Evolutionary conservation across 92 coral and sea anemone species (phyloP).

Genomic region (Virgularia gustaviana): DNA sequence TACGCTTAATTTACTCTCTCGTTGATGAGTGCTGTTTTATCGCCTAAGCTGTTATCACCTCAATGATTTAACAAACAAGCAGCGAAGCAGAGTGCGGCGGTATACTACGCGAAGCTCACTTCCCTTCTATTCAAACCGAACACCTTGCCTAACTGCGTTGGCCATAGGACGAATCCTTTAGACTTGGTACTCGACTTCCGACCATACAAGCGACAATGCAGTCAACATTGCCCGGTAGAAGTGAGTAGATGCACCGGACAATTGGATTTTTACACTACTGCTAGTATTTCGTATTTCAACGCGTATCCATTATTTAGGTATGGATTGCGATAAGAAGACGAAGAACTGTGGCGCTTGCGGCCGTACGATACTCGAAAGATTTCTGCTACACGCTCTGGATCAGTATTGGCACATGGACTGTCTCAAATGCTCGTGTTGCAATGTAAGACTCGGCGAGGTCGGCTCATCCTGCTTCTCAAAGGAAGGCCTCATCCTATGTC

Average conservation of each 20-base stretch:
- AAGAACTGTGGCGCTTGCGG: slow-evolving; percentile 91
- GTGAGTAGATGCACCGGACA: too few species aligned
- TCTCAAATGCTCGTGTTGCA: slow-evolving; percentile 93
- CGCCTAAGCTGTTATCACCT: slow-evolving; percentile 25
- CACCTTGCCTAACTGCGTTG: too few species aligned
- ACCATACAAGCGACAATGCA: slow-evolving; percentile 3
- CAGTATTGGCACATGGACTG: slow-evolving; percentile 98
- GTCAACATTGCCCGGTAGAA: not conserved
- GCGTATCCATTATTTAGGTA: slow-evolving; percentile 23
- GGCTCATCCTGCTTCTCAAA: slow-evolving; percentile 92
- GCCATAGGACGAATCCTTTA: too few species aligned
- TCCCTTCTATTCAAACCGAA: too few species aligned
- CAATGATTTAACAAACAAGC: slow-evolving; percentile 29
- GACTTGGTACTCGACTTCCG: too few species aligned
- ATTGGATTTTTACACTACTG: too few species aligned
- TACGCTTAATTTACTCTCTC: slow-evolving; percentile 25
- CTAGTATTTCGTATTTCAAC: too few species aligned
- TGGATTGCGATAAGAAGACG: slow-evolving; percentile 43
- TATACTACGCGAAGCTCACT: too few species aligned
- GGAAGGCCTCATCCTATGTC: slow-evolving; percentile 95
- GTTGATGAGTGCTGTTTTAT: slow-evolving; percentile 30
- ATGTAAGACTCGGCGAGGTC: slow-evolving; percentile 86
- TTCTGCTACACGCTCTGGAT: slow-evolving; percentile 84
- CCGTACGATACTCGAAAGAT: slow-evolving; percentile 82
- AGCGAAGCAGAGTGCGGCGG: not conserved